Conservation (phyloP, 2,888 invertebrate species). For the Latheticus oryzae region DNA sequence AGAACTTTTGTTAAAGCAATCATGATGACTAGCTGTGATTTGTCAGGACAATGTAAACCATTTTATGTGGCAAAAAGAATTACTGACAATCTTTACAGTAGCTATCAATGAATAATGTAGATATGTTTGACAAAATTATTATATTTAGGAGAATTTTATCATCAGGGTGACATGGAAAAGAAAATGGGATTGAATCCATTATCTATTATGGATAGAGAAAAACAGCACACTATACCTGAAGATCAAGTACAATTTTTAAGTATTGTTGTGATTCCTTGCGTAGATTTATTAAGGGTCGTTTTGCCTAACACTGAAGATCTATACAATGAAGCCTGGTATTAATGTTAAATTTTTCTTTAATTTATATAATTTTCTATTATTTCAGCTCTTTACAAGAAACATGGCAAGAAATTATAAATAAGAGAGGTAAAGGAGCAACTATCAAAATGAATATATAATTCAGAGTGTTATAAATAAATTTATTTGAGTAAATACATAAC, state of each 20-base stretch:
- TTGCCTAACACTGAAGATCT: conserved; percentile 69
- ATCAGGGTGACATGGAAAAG: conserved; percentile 72
- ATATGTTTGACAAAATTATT: conserved; percentile 1
- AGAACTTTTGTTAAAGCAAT: conserved; percentile 69
- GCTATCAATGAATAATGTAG: too few relatives aligned
- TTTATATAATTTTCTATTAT: too few relatives aligned
- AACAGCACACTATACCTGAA: conserved; percentile 70
- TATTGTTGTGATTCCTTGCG: conserved; percentile 71
- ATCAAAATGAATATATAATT: conserved; percentile 67
- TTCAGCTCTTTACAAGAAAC: conserved; percentile 66
- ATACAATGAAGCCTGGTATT: conserved; percentile 68
- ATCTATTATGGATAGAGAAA: conserved; percentile 74
- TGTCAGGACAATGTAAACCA: conserved; percentile 72
- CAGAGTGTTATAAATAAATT: conserved; percentile 57
- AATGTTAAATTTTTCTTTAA: conserved; percentile 41
- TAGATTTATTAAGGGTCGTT: conserved; percentile 67
- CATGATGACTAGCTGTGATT: conserved; percentile 72
- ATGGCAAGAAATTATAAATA: conserved; percentile 71
- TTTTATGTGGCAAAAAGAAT: conserved; percentile 69
- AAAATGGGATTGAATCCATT: conserved; percentile 71
- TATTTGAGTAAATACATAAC: conserved; percentile 59
- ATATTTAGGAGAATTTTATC: conserved; percentile 60
- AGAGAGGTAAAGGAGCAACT: conserved; percentile 63
- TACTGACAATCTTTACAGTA: conserved; percentile 69
- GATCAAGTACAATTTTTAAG: conserved; percentile 74